These are phyloP conservation scores for Megastigmus dorsalis DNA, from an alignment of 2,888 invertebrate genomes.

Conservation along the genomic window DNA sequence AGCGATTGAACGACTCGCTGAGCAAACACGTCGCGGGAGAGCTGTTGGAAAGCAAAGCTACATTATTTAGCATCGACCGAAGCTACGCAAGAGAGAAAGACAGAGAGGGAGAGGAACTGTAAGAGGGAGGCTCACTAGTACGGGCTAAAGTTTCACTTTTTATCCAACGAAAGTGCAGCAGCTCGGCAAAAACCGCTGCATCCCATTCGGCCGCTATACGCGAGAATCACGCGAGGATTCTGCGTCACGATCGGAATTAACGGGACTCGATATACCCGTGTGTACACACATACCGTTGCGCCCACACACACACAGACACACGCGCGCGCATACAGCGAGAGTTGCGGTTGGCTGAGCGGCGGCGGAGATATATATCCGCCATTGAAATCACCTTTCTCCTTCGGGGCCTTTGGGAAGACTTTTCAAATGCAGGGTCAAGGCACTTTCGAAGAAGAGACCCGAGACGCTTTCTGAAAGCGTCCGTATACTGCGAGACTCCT, in stretches of 20 bases:
- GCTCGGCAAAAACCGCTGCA: not conserved
- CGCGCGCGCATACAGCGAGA: too few species aligned
- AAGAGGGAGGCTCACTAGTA: too few species aligned
- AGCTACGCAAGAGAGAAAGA: too few species aligned
- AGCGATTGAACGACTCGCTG: too few species aligned
- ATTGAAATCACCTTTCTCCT: constrained; percentile 52
- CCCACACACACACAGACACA: too few species aligned
- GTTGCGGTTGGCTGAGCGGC: too few species aligned
- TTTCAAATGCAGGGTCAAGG: constrained; percentile 51
- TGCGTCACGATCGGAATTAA: constrained; percentile 42
- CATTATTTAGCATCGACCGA: too few species aligned
- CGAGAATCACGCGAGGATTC: not conserved
- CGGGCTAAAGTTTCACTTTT: constrained; percentile 32
- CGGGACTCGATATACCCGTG: constrained; percentile 44
- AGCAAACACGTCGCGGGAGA: too few species aligned
- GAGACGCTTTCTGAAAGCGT: constrained; percentile 12
- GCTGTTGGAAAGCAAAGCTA: too few species aligned
- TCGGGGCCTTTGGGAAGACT: constrained; percentile 30
- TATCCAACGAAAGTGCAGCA: constrained; percentile 42
- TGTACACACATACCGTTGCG: too few species aligned
- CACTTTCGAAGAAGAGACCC: constrained; percentile 41
- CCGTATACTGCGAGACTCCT: not conserved
- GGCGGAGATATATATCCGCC: constrained; percentile 28
- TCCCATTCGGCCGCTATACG: too few species aligned
- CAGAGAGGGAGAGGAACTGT: too few species aligned